These are phyloP conservation scores for Cremastinae sp. DNA, from an alignment of 2,888 invertebrate species.

Conservation along the genomic window DNA sequence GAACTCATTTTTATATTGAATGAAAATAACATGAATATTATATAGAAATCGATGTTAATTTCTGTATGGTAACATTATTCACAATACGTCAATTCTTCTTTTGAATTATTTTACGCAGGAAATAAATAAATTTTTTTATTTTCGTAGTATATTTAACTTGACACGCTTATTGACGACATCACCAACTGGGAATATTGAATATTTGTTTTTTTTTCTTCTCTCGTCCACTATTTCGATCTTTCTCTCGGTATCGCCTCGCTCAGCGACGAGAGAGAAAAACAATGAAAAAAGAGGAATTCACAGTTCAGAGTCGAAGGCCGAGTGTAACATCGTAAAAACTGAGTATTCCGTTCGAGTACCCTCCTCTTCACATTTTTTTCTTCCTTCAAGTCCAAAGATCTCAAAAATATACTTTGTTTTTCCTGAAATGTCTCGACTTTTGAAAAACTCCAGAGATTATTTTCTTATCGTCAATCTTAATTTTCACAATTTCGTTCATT, in stretches of 20 bases:
- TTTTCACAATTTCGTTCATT: too few relatives aligned
- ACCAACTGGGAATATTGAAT: background rate
- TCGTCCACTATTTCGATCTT: background rate
- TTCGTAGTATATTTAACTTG: background rate
- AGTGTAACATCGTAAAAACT: constrained; percentile 36
- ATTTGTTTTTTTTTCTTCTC: background rate
- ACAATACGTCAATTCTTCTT: too few relatives aligned
- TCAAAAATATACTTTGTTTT: background rate
- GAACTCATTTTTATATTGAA: too few relatives aligned
- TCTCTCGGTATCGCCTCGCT: constrained; percentile 16
- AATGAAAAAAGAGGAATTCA: constrained; percentile 32
- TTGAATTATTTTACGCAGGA: too few relatives aligned
- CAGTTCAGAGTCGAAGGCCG: constrained; percentile 56
- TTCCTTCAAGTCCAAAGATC: background rate
- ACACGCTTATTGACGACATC: constrained; percentile 3
- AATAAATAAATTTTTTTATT: too few relatives aligned
- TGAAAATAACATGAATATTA: too few relatives aligned
- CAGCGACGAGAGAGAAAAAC: constrained; percentile 25
- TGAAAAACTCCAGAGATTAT: too few relatives aligned
- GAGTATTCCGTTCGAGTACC: constrained; percentile 33
- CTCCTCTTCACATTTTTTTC: constrained; percentile 5
- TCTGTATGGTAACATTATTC: too few relatives aligned
- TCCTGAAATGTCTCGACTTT: background rate
- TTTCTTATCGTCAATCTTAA: too few relatives aligned
- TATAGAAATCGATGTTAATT: too few relatives aligned